Conservation (phyloP, 2,797 vertebrate species). For the Sebastes nivosus region DNA sequence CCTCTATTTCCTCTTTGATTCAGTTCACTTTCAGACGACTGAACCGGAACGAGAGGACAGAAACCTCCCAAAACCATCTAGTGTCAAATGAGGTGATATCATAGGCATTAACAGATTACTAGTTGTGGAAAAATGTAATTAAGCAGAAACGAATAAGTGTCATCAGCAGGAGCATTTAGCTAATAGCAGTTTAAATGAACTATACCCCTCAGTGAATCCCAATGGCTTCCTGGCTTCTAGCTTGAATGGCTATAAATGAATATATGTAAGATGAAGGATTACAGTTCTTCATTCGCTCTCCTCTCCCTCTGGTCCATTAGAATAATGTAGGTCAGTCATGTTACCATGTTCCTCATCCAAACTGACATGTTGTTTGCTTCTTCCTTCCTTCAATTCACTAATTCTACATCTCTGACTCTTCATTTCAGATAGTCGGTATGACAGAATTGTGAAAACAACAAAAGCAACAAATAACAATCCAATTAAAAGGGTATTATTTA, state of each 20-base stretch:
- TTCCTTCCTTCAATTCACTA: background rate
- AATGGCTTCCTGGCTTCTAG: background rate
- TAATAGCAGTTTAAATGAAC: background rate
- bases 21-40: background rate
- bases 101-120: background rate
- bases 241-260: background rate
- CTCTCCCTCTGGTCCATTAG: background rate
- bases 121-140: background rate
- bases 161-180: background rate
- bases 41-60: background rate
- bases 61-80: background rate
- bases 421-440: background rate
- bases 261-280: background rate
- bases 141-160: background rate
- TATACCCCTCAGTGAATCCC: background rate
- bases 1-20: background rate
- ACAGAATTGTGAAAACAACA: background rate
- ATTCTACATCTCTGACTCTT: background rate
- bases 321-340: conserved; percentile 43
- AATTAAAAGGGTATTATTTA: background rate
- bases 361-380: background rate
- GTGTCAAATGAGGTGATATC: background rate
- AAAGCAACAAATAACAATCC: background rate
- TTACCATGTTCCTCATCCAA: conserved; percentile 7
- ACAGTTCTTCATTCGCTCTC: background rate